These are phyloP conservation scores for Stegastes partitus DNA, from an alignment of 2,113 vertebrate species.

Conservation along the genomic window DNA sequence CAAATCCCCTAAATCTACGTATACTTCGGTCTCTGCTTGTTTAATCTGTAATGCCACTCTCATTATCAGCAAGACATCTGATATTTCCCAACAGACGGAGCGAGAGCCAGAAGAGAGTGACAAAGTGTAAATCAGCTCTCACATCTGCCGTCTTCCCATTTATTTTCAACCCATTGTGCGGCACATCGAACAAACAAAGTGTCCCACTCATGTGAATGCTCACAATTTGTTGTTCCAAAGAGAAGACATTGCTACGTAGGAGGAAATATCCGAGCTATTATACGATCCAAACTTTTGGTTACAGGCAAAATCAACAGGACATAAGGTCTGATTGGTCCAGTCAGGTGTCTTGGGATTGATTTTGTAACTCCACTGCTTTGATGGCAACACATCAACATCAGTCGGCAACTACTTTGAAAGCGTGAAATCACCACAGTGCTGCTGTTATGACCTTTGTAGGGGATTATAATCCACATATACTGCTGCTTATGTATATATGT, in stretches of 20 bases:
- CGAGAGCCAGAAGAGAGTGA: constrained; percentile 39
- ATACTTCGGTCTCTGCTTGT: constrained; percentile 2
- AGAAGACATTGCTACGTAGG: constrained; percentile 21
- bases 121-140: constrained; percentile 53
- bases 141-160: constrained; percentile 10
- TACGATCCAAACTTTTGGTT: constrained; percentile 17
- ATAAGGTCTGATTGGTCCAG: constrained; percentile 7
- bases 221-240: constrained; percentile 27
- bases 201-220: constrained; percentile 30
- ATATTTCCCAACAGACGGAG: constrained; percentile 48
- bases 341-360: neutral
- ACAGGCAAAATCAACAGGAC: constrained; percentile 1
- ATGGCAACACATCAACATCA: neutral
- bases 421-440: neutral
- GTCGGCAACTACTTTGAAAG: neutral
- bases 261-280: constrained; percentile 4
- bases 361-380: neutral
- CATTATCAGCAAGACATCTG: constrained; percentile 36
- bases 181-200: constrained; percentile 36
- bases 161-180: constrained; percentile 21
- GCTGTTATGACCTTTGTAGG: neutral
- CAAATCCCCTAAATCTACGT: neutral
- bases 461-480: neutral
- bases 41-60: constrained; percentile 20
- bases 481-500: neutral